Evolutionary conservation across 2,797 vertebrate genomes (phyloP).

Genomic region (Philypnodon macrostomus): DNA sequence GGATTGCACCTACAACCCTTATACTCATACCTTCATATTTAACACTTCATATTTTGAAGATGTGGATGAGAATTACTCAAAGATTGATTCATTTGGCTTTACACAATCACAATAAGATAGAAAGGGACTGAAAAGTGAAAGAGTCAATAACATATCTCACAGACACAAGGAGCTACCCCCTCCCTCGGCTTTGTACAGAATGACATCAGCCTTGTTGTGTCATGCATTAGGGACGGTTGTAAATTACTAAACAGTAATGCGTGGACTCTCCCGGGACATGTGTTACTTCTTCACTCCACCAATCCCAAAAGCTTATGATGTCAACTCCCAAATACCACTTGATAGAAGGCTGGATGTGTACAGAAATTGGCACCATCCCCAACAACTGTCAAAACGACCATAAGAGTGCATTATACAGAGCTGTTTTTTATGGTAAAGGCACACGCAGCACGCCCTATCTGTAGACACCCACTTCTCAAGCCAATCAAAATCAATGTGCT

Average conservation of each 20-base stretch:
- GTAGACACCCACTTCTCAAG: slow-evolving; percentile 36
- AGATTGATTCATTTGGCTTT: slow-evolving; percentile 44
- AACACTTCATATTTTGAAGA: no score
- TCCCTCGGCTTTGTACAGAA: slow-evolving; percentile 30
- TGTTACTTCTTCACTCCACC: slow-evolving; percentile 23
- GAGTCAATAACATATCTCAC: slow-evolving; percentile 38
- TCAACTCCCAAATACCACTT: slow-evolving; percentile 32
- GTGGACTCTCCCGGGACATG: slow-evolving; percentile 37
- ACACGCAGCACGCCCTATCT: slow-evolving; percentile 20
- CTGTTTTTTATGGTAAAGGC: slow-evolving; percentile 53
- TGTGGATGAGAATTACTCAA: slow-evolving; percentile 23
- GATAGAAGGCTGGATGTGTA: slow-evolving; percentile 25
- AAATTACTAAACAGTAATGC: slow-evolving; percentile 57
- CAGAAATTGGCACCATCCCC: slow-evolving; percentile 12
- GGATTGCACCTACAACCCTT: no score
- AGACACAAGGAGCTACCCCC: slow-evolving; percentile 8
- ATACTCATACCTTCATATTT: no score
- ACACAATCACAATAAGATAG: slow-evolving; percentile 31
- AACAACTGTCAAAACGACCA: slow-evolving; percentile 12
- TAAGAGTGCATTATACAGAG: slow-evolving; percentile 17
- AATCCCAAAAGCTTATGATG: slow-evolving; percentile 29
- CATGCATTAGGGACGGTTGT: slow-evolving; percentile 53
- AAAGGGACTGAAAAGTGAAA: slow-evolving; percentile 44
- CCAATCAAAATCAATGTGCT: slow-evolving; percentile 37
- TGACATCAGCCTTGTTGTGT: slow-evolving; percentile 59